phyloP scores from a whole-genome alignment of 2,797 vertebrate genomes.

The Dermochelys coriacea region DNA sequence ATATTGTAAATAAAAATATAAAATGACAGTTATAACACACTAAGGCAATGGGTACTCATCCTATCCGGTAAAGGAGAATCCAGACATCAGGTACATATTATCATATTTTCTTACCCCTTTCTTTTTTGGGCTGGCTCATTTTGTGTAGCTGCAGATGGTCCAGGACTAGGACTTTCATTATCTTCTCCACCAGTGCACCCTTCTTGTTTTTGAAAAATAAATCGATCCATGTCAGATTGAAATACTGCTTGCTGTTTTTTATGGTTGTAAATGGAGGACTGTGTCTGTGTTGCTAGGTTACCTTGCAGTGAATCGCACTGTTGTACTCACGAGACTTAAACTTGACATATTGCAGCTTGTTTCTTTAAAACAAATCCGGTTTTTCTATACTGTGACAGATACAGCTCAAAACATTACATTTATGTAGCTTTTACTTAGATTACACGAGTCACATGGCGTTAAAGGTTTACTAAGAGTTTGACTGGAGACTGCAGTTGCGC shows the following conservation, averaged over 20 bases:
- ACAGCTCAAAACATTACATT: not conserved
- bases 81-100: not conserved
- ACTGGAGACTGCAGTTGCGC: not conserved
- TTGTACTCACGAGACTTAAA: not conserved
- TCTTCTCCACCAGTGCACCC: not conserved
- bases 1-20: not conserved
- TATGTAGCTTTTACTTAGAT: not conserved
- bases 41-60: not conserved
- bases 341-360: not conserved
- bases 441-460: not conserved
- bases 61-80: not conserved
- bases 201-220: not conserved
- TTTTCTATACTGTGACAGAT: not conserved
- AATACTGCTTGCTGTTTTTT: not conserved
- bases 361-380: not conserved
- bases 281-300: not conserved
- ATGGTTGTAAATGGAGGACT: not conserved
- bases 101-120: not conserved
- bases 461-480: not conserved
- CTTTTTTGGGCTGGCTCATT: not conserved
- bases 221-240: not conserved
- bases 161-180: not conserved
- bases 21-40: no score
- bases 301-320: not conserved
- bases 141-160: not conserved